phyloP scores from a whole-genome alignment of 53 echinoderm and acorn worm species.

The Temnopleurus reevesii region DNA sequence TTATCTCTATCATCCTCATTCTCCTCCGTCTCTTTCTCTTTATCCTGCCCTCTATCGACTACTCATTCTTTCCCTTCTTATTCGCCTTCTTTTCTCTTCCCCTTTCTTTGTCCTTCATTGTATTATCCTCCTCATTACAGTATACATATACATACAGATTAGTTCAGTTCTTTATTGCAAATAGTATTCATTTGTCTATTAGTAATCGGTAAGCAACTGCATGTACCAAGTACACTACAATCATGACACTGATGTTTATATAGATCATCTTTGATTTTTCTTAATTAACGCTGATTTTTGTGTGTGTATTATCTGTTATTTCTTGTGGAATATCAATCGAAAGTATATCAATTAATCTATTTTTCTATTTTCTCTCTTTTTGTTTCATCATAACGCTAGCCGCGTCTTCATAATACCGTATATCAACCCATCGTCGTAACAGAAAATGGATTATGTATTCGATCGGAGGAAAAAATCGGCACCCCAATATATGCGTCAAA shows the following conservation, averaged over 20 bases:
- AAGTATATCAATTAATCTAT: too few species aligned
- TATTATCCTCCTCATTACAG: neutral
- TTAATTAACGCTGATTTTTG: too few species aligned
- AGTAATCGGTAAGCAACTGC: neutral
- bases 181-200: neutral
- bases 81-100: neutral
- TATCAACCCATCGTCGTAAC: neutral
- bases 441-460: neutral
- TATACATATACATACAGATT: neutral
- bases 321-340: too few species aligned
- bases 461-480: neutral
- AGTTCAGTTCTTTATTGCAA: neutral
- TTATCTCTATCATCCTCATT: neutral
- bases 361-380: neutral
- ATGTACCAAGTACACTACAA: neutral
- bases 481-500: neutral
- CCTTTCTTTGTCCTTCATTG: neutral
- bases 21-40: neutral
- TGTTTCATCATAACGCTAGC: neutral
- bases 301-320: too few species aligned
- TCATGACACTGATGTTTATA: neutral
- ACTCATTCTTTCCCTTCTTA: neutral
- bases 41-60: too few species aligned
- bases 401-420: conserved; percentile 7
- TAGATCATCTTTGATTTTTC: neutral